phyloP scores from a whole-genome alignment of 2,797 vertebrate species.

The Epinephelus malabaricus region DNA sequence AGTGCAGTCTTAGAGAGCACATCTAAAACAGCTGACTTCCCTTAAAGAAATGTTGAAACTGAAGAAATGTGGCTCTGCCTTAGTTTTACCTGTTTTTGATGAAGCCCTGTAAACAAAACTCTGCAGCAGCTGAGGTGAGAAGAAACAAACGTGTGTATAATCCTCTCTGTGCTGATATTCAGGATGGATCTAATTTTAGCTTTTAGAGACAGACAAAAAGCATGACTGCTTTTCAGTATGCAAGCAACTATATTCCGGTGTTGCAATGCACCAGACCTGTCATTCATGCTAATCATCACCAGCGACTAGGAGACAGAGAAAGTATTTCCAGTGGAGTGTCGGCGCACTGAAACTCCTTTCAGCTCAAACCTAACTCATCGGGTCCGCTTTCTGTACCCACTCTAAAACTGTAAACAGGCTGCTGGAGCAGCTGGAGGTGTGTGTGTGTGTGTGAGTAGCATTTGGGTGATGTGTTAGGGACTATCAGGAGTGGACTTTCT shows the following conservation, averaged over 20 bases:
- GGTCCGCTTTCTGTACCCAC: neutral
- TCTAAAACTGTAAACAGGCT: slow-evolving; percentile 25
- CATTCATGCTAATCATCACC: slow-evolving; percentile 42
- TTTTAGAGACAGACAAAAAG: slow-evolving; percentile 36
- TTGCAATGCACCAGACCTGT: slow-evolving; percentile 30
- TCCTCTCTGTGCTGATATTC: slow-evolving; percentile 5
- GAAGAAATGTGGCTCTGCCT: neutral
- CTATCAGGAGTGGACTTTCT: slow-evolving; percentile 18
- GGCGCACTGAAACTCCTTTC: slow-evolving; percentile 10
- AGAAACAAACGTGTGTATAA: slow-evolving; percentile 15
- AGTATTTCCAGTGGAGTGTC: slow-evolving; percentile 14
- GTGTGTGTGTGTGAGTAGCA: slow-evolving; percentile 16
- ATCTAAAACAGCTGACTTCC: neutral
- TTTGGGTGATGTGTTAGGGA: neutral
- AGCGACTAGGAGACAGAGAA: slow-evolving; percentile 17
- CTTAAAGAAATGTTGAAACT: neutral
- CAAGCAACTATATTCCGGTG: slow-evolving; percentile 21
- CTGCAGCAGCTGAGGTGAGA: slow-evolving; percentile 6
- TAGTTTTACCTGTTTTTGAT: slow-evolving; percentile 7
- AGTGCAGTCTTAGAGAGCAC: neutral
- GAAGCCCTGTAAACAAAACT: neutral
- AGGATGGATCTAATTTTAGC: slow-evolving; percentile 52
- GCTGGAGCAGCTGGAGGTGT: slow-evolving; percentile 6
- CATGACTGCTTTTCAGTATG: slow-evolving; percentile 38
- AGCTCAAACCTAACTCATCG: slow-evolving; percentile 9